These are phyloP conservation scores for Poeciliopsis turrubarensis DNA, from an alignment of 2,113 vertebrate genomes.

Conservation along the genomic window DNA sequence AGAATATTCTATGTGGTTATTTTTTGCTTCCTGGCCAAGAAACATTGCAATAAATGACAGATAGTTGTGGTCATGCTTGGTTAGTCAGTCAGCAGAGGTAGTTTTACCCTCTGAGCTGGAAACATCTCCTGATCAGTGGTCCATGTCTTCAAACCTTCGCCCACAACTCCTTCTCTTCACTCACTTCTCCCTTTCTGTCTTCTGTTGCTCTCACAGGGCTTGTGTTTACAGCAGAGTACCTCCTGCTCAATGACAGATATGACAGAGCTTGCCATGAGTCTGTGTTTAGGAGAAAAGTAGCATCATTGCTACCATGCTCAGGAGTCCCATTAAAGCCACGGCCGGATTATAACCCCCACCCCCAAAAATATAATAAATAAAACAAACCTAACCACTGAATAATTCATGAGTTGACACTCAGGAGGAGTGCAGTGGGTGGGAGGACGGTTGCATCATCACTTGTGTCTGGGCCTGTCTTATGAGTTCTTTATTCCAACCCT, in stretches of 20 bases:
- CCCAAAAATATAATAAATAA: constrained; percentile 1
- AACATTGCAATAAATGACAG: constrained; percentile 53
- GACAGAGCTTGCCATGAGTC: constrained; percentile 47
- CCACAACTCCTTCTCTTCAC: constrained; percentile 40
- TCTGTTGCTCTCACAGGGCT: constrained; percentile 48
- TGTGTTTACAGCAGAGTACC: constrained; percentile 48
- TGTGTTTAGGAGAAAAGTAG: constrained; percentile 30
- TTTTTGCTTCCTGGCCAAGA: constrained; percentile 15
- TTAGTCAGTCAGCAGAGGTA: constrained; percentile 54
- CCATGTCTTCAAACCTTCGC: constrained; percentile 47
- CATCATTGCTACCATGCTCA: constrained; percentile 13
- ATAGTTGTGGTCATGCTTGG: constrained; percentile 48
- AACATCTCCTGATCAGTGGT: constrained; percentile 57
- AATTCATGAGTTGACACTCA: constrained; percentile 65
- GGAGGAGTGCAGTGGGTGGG: not conserved
- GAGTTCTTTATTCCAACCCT: constrained; percentile 57
- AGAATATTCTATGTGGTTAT: constrained; percentile 30
- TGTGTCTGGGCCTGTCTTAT: constrained; percentile 56
- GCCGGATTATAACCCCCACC: constrained; percentile 6
- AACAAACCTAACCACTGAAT: constrained; percentile 60
- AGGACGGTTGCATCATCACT: constrained; percentile 55
- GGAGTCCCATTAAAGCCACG: constrained; percentile 37
- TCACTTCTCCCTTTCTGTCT: constrained; percentile 19
- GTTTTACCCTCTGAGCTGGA: constrained; percentile 57
- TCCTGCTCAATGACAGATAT: constrained; percentile 58